These are phyloP conservation scores for Cettia cetti DNA, from an alignment of 2,113 vertebrate genomes.

Conservation along the genomic window DNA sequence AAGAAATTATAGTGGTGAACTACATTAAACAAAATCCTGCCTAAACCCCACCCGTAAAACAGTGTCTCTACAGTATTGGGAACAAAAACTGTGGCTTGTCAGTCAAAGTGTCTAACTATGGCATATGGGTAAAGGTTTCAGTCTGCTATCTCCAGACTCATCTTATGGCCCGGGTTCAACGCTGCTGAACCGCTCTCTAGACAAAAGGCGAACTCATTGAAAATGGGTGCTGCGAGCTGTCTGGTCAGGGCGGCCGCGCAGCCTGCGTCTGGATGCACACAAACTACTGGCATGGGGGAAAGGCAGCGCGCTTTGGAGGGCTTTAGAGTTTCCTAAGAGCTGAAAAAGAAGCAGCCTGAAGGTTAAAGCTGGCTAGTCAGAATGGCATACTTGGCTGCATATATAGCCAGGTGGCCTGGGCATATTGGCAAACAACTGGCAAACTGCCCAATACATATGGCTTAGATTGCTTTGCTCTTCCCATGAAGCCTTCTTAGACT, in stretches of 20 bases:
- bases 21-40: slow-evolving; percentile 63
- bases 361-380: slow-evolving; percentile 82
- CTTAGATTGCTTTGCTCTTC: slow-evolving; percentile 82
- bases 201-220: slow-evolving; percentile 77
- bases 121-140: slow-evolving; percentile 79
- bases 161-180: slow-evolving; percentile 77
- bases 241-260: slow-evolving; percentile 73
- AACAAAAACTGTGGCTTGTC: slow-evolving; percentile 69
- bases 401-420: slow-evolving; percentile 90
- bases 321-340: slow-evolving; percentile 79
- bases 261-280: slow-evolving; percentile 77
- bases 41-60: slow-evolving; percentile 56
- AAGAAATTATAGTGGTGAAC: slow-evolving; percentile 54
- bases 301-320: slow-evolving; percentile 70
- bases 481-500: slow-evolving; percentile 83
- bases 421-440: slow-evolving; percentile 93
- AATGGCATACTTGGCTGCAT: slow-evolving; percentile 89
- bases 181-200: slow-evolving; percentile 67
- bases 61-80: slow-evolving; percentile 52
- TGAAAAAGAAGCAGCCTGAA: slow-evolving; percentile 83
- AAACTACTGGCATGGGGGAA: slow-evolving; percentile 78
- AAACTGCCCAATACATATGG: slow-evolving; percentile 91
- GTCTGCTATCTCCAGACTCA: slow-evolving; percentile 79
- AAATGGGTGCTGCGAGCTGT: slow-evolving; percentile 79
- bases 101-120: slow-evolving; percentile 75